Percentiles rank a stretch among this genome's conserved stretches.
Conservation (phyloP, 2,888 invertebrate species). For the Oxycera nigricornis region DNA sequence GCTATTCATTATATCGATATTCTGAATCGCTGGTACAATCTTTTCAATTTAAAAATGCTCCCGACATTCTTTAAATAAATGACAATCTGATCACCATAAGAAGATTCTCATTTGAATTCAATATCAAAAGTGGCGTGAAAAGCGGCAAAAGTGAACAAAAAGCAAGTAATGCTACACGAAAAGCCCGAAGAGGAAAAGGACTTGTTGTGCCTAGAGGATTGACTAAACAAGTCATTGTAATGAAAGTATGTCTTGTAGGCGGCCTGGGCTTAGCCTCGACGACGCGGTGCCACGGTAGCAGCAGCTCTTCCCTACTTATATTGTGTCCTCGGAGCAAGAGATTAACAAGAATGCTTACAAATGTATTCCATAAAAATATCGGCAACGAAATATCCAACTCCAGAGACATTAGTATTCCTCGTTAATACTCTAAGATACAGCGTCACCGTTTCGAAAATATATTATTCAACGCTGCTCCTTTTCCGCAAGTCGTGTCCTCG, state of each 20-base stretch:
- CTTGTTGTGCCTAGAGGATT: slow-evolving; percentile 25
- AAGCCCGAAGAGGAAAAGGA: no score
- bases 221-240: slow-evolving; percentile 7
- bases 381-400: slow-evolving; percentile 23
- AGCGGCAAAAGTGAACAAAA: no score
- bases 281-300: background rate
- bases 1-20: no score
- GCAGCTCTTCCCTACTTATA: background rate
- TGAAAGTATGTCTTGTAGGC: background rate
- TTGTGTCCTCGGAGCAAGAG: background rate
- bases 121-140: no score
- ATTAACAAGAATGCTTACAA: slow-evolving; percentile 29
- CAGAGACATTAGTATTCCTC: slow-evolving; percentile 38
- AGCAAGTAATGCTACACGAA: no score
- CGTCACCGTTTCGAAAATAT: slow-evolving; percentile 9
- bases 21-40: no score
- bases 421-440: slow-evolving; percentile 24
- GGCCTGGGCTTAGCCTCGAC: background rate
- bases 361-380: background rate
- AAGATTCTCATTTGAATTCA: background rate
- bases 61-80: background rate
- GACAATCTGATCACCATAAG: background rate
- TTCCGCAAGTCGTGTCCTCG: background rate
- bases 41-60: background rate
- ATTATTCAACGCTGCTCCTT: slow-evolving; percentile 4